A percentile compares a stretch with the other conserved stretches of the same genome.
phyloP scores from a whole-genome alignment of 2,113 vertebrate genomes.

The Actinemys pallida region DNA sequence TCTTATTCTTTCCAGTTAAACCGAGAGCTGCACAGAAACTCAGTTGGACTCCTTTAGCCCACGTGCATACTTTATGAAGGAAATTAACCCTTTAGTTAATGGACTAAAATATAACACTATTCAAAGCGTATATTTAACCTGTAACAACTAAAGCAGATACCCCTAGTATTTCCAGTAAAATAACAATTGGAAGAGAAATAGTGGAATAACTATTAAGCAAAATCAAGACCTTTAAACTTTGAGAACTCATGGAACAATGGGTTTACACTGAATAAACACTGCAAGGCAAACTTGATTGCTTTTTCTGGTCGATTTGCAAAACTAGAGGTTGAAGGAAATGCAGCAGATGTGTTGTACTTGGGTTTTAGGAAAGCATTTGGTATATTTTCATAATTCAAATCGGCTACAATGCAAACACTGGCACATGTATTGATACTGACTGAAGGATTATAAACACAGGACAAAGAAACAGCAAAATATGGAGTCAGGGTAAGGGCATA shows the following conservation, averaged over 20 bases:
- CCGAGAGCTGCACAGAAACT: not conserved
- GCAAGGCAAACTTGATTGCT: not conserved
- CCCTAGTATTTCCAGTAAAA: not conserved
- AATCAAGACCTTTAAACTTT: not conserved
- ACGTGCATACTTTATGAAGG: not conserved
- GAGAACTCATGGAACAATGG: not conserved
- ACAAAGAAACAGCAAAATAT: not conserved
- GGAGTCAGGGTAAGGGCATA: not conserved
- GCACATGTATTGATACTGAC: not conserved
- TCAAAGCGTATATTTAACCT: not conserved
- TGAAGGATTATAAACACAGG: not conserved
- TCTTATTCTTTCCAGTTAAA: conserved; percentile 18
- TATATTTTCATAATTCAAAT: not conserved
- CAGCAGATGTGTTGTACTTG: not conserved
- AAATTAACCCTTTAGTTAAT: conserved; percentile 41
- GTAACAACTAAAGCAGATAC: not conserved
- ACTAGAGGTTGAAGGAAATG: not conserved
- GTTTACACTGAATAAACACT: not conserved
- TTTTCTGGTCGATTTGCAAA: not conserved
- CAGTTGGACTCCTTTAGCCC: not conserved
- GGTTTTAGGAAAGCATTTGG: not conserved
- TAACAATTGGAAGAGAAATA: not conserved
- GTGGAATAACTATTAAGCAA: not conserved
- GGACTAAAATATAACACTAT: not conserved
- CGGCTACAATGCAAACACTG: not conserved